Evolutionary conservation across 2,797 vertebrate genomes (phyloP).

Genomic region (Echiichthys vipera): DNA sequence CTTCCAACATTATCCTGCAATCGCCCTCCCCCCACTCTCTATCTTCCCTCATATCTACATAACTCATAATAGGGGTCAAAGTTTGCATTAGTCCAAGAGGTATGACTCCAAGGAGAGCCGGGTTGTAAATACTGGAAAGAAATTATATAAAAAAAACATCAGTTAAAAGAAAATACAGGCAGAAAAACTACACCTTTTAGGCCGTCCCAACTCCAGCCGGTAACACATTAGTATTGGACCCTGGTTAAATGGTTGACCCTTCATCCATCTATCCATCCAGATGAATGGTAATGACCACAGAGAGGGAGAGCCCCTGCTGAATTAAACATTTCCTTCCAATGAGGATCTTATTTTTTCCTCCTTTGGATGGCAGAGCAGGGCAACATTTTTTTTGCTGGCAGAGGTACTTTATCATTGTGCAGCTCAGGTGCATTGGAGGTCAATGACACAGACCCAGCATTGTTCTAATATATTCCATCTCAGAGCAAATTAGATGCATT

Average conservation of each 20-base stretch:
- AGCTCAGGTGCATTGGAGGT: conserved; percentile 74
- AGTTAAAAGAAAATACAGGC: conserved; percentile 47
- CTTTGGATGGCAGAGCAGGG: conserved; percentile 39
- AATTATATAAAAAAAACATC: conserved; percentile 38
- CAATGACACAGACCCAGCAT: conserved; percentile 71
- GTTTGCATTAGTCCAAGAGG: conserved; percentile 27
- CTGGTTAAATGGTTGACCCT: conserved; percentile 63
- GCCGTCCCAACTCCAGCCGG: conserved; percentile 35
- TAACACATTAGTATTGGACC: conserved; percentile 78
- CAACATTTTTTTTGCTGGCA: conserved; percentile 46
- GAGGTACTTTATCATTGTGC: conserved; percentile 75
- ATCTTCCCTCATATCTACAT: background rate
- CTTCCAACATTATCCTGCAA: conserved; percentile 27
- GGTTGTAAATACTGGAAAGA: conserved; percentile 3
- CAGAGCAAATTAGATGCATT: conserved; percentile 76
- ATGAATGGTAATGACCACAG: conserved; percentile 73
- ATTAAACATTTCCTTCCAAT: conserved; percentile 78
- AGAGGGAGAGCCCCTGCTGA: conserved; percentile 67
- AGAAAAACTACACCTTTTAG: conserved; percentile 62
- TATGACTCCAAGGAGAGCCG: background rate
- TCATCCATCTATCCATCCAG: conserved; percentile 69
- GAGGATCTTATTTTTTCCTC: conserved; percentile 68
- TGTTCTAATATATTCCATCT: conserved; percentile 79
- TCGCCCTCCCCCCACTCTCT: background rate
- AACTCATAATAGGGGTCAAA: conserved; percentile 36